Evolutionary conservation across 2,797 vertebrate species (phyloP), one percentile per base, ranked within the genome.

Genomic region (Neosilurus mollespiculum): DNA sequence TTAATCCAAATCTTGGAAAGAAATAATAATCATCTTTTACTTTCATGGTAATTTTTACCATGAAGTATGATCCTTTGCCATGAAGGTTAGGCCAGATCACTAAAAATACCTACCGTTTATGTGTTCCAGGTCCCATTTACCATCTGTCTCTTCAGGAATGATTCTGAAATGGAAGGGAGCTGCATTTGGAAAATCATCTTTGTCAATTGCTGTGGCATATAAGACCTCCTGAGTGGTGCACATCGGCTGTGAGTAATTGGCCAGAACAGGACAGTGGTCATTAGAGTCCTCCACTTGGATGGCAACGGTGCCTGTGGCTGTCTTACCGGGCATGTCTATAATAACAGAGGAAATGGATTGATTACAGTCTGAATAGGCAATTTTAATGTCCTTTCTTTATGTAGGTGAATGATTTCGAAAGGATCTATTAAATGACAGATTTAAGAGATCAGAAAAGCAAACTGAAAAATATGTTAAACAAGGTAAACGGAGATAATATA

Each of bases 231-330:
- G 14, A 0, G 92, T 72, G 15, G 89, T 90, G 72, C 98, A 99
- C 58, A 98, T 59, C 0, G 53, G 93, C 69, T 89, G 87, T 0
- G 83, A 5, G 0, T 85, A 54, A 75, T 92, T 91, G n/a, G 91
- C 90, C 80, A 99, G 88, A 1, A 53, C 81, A 3, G 98, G 98
- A 83, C 97, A 97, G 84, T 98, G 93, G 92, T 99, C 97, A 87
- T 99, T 97, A 76, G 88, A 87, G 88, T 96, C 95, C 86, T 90
- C 83, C 49, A 96, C 92, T 0, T 88, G 84, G 87, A 96, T 91
- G 24, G 91, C 61, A 0, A 96, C 87, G 1, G 94, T 99, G 61
- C 97, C 98, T 0, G 97, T 99, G 83, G 93, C 90, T 0, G 96
- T 91, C 78, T 85, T 86, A 2, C 64, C 5, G 64, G 91, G 90